Conservation (phyloP, 1,140 invertebrate genomes). For the Drosophila biarmipes region DNA sequence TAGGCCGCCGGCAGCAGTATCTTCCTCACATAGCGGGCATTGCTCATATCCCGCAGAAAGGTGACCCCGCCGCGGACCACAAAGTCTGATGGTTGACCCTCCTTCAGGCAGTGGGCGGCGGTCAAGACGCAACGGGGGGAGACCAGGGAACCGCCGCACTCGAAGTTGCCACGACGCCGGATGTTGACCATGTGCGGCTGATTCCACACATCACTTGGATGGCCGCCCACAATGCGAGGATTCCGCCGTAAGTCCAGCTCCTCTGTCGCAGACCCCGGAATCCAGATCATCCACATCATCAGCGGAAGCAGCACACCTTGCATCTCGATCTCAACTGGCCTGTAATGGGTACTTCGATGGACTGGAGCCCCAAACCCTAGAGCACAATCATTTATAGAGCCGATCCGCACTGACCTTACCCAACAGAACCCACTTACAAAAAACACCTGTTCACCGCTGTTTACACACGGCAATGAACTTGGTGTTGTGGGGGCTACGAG, state of each 20-base stretch:
- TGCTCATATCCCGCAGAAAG: conserved; percentile 56
- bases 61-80: conserved; percentile 70
- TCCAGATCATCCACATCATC: conserved; percentile 1
- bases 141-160: conserved; percentile 70
- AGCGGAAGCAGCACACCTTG: conserved; percentile 26
- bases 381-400: conserved; percentile 56
- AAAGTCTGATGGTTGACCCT: conserved; percentile 49
- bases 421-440: conserved; percentile 40
- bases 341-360: conserved; percentile 9
- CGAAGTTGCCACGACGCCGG: conserved; percentile 55
- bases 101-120: conserved; percentile 72
- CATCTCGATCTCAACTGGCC: conserved; percentile 32
- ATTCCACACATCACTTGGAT: conserved; percentile 47
- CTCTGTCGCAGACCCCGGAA: not conserved
- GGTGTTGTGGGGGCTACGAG: conserved; percentile 13
- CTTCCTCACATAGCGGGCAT: conserved; percentile 51
- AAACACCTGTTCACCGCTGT: conserved; percentile 59
- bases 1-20: conserved; percentile 53
- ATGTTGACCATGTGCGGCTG: conserved; percentile 76
- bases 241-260: conserved; percentile 4
- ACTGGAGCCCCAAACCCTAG: conserved; percentile 26
- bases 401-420: conserved; percentile 58
- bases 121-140: conserved; percentile 69
- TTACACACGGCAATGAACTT: conserved; percentile 72
- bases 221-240: conserved; percentile 68